Base-by-base conservation (phyloP, 2,797 vertebrate genomes). In the Crenichthys baileyi region DNA sequence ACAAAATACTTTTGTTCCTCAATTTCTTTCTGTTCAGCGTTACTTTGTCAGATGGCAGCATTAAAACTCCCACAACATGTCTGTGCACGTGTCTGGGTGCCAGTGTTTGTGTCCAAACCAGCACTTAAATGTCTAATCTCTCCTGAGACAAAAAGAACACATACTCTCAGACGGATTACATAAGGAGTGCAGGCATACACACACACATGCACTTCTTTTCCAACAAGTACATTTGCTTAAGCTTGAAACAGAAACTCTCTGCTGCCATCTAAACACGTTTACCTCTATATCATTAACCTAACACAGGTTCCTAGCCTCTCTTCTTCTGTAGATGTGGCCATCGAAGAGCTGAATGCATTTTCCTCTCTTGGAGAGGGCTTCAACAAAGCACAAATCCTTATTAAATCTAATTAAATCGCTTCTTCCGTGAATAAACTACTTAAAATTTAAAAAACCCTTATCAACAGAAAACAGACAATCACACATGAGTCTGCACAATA, bases 371-470 rank as follows among this genome's bases (percentile, higher is more conserved):
- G 50, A 29, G 22, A 26, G 31, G 11, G 39, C 48, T 74, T 26
- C 55, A 83, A 72, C 75, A 58, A 55, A 81, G 71, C 75, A 67
- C 31, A 78, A 83, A 79, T 67, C 39, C 55, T 76, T 78, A 79
- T 85, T 67, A 68, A 31, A 61, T 77, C 56, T 87, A 81, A 88
- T 90, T 84, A 81, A 85, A 87, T 88, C 61, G 80, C 26, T 53
- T 29, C 22, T 70, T 65, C 36, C 51, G 83, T 72, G 22, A 81
- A 85, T 65, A 76, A 74, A 36, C 36, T 36, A 4, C 36, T 36
- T 36, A 36, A 36, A 36, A 36, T 36, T 36, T 3, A 68, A n/a
- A 86, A 85, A 88, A 80, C 76, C 75, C 75, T 88, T 89, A 89
- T 90, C 89, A 79, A 82, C 41, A 63, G 55, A 53, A 76, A 77